Base-by-base conservation (phyloP, 2,797 vertebrate genomes). In the Phaenicophaeus curvirostris region DNA sequence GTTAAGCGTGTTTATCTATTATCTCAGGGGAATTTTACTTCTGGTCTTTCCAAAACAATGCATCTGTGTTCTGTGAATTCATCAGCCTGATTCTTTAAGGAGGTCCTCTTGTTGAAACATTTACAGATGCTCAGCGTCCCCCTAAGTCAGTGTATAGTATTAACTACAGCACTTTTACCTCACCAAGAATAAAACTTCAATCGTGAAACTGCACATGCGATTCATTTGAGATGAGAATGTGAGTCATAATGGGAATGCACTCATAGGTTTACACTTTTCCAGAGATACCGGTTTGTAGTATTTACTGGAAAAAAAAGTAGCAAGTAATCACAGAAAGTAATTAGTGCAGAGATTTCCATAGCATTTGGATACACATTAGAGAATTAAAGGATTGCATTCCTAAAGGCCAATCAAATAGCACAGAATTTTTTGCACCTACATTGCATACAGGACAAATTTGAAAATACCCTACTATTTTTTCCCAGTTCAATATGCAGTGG, bases 231-330 rank as follows among this genome's bases (percentile, higher is more conserved):
- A 79, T 66, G 58, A 90, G 54, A 89, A 71, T 79, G 31, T 54
- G 48, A 92, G 53, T 90, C 75, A 91, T 42, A 72, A 73, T 79
- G 61, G 67, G 93, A 96, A 93, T 85, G 30, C 5, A 28, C 19
- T 91, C 54, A 46, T 74, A 93, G 67, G 35, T 18, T 0, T 3
- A 24, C 39, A 28, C 33, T 91, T 95, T 91, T 85, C 67, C 77
- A 72, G 57, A 77, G 66, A 35, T 88, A 37, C 7, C 77, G 25
- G 13, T 68, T 88, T 82, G 28, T 71, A 46, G 6, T 76, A 62
- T 48, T 78, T 41, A 30, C 44, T 83, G 33, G 21, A 62, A 86
- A 93, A n/a, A n/a, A n/a, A 91, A 82, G 15, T 31, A 93, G 16
- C 33, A 65, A 76, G 10, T 71, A 87, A 58, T 78, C 33, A 66